phyloP scores from a whole-genome alignment of 2,113 vertebrate species.

The Columbina picui region DNA sequence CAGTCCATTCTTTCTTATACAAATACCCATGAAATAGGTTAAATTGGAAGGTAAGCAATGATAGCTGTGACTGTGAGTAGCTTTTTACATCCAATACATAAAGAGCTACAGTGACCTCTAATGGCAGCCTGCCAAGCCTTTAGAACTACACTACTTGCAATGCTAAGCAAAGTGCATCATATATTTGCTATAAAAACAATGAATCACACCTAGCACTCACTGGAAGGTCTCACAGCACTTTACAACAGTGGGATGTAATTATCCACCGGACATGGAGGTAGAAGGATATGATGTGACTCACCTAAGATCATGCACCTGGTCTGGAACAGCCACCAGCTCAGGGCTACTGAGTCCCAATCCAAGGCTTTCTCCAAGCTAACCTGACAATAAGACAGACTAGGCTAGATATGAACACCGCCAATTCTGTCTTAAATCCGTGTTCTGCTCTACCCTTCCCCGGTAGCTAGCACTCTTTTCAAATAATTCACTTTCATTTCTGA shows the following conservation, averaged over 20 bases:
- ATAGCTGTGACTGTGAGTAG: background rate
- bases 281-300: background rate
- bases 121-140: background rate
- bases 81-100: background rate
- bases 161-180: background rate
- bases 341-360: background rate
- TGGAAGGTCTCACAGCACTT: background rate
- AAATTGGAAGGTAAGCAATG: background rate
- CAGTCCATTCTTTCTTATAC: background rate
- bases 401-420: background rate
- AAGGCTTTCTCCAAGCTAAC: background rate
- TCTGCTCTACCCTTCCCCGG: background rate
- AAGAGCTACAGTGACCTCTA: slow-evolving; percentile 11
- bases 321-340: background rate
- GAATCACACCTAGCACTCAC: background rate
- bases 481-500: background rate
- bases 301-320: background rate
- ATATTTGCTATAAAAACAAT: background rate
- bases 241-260: background rate
- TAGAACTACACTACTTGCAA: background rate
- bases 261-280: background rate
- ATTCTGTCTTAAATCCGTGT: background rate
- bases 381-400: background rate
- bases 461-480: background rate
- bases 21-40: slow-evolving; percentile 22